Evolutionary conservation across 1,140 invertebrate genomes (phyloP), one percentile per base, ranked within the genome.

Genomic region (Nephotettix cincticeps): DNA sequence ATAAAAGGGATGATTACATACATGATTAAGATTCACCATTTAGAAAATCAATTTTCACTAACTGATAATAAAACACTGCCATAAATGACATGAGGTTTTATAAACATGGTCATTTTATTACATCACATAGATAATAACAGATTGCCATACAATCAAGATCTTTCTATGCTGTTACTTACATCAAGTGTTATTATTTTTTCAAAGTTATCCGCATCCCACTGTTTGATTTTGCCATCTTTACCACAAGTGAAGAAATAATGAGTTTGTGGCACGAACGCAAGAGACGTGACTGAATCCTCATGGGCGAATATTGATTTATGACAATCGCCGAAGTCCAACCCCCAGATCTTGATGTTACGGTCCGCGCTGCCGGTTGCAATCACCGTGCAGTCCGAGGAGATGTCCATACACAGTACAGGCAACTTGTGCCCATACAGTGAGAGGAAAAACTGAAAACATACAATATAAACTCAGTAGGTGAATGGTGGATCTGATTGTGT

Each of bases 271-370:
- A 98, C 88, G 78, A 99, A 99, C 76, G 90, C 86, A 1, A 99
- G 78, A 58, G 90, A 89, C 63, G 93, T 97, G 1, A 99, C 89
- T 4, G 95, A 94, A 79, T 98, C 95, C 77, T 99, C 96, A 81
- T 99, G 97, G 1, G 96, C 96, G 82, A 93, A 92, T 68, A 93
- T 81, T 0, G 91, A 93, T 74, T 88, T 90, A 79, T 94, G 93
- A 77, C 96, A 99, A 81, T 99, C 97, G 21, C 98, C 98, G 83
- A 98, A 99, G 82, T 99, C 96, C 79, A 99, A 87, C 54, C 97
- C 97, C 97, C 97, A 99, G 72, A 99, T 92, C 85, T 99, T 98
- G 2, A 99, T 87, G 81, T 96, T 98, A 23, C 96, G 87, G 83
- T 99, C 98, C 0, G 91, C 91, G 19, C 96, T 98, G 25, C 97